Base-by-base conservation (phyloP, 2,888 invertebrate species). In the Smittia aterrima region DNA sequence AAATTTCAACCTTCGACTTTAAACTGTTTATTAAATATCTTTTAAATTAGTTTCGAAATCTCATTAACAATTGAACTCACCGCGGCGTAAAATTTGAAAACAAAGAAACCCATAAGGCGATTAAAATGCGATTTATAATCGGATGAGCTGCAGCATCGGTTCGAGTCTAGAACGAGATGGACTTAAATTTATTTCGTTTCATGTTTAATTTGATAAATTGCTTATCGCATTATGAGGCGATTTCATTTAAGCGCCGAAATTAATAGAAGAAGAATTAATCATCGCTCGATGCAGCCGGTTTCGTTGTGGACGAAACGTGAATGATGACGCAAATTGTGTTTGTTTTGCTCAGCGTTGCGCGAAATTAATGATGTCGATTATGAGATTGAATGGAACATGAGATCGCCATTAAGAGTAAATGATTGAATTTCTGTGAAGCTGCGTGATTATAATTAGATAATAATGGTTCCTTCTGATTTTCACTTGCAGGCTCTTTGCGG, bases 401-500 rank as follows among this genome's bases (percentile, higher is more conserved):
- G 16, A 27, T 13, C 24, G 25, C 66, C n/a, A 25, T 66, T 66
- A 22, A 4, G 16, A 62, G 2, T 62, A 24, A 24, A 24, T 20
- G 16, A 66, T 66, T 25, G 16, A 66, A 66, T 11, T 18, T 58
- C 22, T 58, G 22, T 22, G 47, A 11, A 47, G 16, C 32, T 32
- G 32, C 32, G 32, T 32, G 11, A 47, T 47, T 47, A 47, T 47
- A 47, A 47, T 47, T 6, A 47, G 16, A 47, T n/a, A 3, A 47
- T 47, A 16, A 47, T 3, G 11, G 38, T 38, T 38, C 9, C 54
- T 74, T 53, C 73, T 22, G 75, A 75, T 68, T 76, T 78, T 79
- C 84, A 83, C 81, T 88, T 89, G 20, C 87, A 96, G 92, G 95
- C 98, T 75, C 86, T 98, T 20, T 96, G 96, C 84, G 98, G 98